Evolutionary conservation across 1,140 invertebrate genomes (phyloP).

Genomic region (Phortica variegata): DNA sequence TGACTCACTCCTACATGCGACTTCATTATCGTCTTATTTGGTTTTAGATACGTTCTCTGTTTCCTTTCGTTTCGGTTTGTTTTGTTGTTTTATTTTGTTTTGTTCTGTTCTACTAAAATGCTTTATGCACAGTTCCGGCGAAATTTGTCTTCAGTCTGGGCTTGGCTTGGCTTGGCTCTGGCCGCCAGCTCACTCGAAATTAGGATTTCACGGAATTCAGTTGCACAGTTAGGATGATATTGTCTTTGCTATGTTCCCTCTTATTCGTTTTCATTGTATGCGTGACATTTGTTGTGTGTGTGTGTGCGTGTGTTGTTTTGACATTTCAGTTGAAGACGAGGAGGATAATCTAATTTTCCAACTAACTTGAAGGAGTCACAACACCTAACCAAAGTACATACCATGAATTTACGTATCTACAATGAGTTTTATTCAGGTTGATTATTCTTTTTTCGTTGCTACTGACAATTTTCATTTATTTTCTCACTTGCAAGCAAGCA

Average conservation of each 20-base stretch:
- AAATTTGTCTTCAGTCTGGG: slow-evolving; percentile 49
- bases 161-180: slow-evolving; percentile 7
- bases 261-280: too few relatives aligned
- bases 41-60: slow-evolving; percentile 21
- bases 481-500: slow-evolving; percentile 24
- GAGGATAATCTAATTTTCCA: slow-evolving; percentile 53
- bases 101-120: slow-evolving; percentile 24
- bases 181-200: slow-evolving; percentile 17
- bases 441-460: too few relatives aligned
- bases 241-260: too few relatives aligned
- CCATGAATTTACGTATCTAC: neutral
- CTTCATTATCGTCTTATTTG: neutral
- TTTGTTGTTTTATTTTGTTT: slow-evolving; percentile 8
- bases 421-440: slow-evolving; percentile 9
- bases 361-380: slow-evolving; percentile 27
- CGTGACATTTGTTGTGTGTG: too few relatives aligned
- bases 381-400: neutral
- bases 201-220: slow-evolving; percentile 50
- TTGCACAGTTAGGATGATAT: slow-evolving; percentile 48
- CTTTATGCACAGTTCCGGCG: slow-evolving; percentile 49
- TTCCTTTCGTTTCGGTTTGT: slow-evolving; percentile 21
- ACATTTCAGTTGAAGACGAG: slow-evolving; percentile 13
- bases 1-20: neutral
- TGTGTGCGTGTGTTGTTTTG: too few relatives aligned
- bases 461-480: slow-evolving; percentile 29